These are phyloP conservation scores for Eudemis profundana DNA, from an alignment of 2,888 invertebrate species.

Conservation along the genomic window DNA sequence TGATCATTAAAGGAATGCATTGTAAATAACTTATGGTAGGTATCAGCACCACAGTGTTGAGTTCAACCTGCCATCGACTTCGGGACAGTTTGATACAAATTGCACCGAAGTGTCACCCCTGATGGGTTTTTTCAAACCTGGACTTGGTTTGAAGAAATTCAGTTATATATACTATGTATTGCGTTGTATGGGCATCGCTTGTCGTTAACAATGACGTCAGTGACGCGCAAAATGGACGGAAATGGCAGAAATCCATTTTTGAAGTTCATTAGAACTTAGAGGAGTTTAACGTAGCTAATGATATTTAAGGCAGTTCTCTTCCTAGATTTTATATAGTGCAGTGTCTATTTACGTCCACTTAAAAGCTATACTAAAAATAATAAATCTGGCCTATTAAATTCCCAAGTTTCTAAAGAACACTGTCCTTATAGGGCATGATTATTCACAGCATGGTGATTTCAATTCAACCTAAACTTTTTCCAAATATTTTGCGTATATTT, in stretches of 20 bases:
- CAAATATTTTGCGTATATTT: slow-evolving; percentile 50
- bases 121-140: slow-evolving; percentile 58
- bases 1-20: slow-evolving; percentile 76
- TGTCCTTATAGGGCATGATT: too few species aligned
- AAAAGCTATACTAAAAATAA: slow-evolving; percentile 51
- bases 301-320: too few species aligned
- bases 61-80: slow-evolving; percentile 61
- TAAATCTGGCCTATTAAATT: background rate
- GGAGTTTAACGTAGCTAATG: too few species aligned
- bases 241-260: slow-evolving; percentile 42
- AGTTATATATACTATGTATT: slow-evolving; percentile 47
- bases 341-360: slow-evolving; percentile 49
- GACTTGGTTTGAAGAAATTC: slow-evolving; percentile 39
- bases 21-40: slow-evolving; percentile 83
- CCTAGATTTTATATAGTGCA: background rate
- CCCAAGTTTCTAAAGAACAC: background rate
- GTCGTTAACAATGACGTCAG: slow-evolving; percentile 81
- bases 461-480: background rate
- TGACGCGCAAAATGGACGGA: slow-evolving; percentile 60
- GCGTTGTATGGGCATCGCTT: slow-evolving; percentile 84
- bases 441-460: too few species aligned
- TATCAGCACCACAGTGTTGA: slow-evolving; percentile 68
- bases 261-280: too few species aligned
- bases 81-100: slow-evolving; percentile 48
- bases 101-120: slow-evolving; percentile 53